Percentiles rank a stretch among this genome's conserved stretches.
phyloP scores from a whole-genome alignment of 2,888 invertebrate genomes.

The Chirona hameri region DNA sequence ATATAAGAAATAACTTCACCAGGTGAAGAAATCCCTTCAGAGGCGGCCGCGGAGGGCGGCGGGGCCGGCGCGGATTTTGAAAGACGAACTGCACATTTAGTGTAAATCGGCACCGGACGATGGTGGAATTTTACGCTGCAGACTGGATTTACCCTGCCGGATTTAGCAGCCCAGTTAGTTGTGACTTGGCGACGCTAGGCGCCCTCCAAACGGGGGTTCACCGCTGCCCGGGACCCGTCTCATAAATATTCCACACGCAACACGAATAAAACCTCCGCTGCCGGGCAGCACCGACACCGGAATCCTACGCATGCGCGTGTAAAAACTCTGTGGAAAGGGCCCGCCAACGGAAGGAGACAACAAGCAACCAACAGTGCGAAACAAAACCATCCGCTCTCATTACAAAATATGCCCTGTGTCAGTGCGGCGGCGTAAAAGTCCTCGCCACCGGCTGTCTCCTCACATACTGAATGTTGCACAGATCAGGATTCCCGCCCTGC shows the following conservation, averaged over 20 bases:
- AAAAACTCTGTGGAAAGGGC: background rate
- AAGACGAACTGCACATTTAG: constrained; percentile 27
- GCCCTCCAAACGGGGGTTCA: background rate
- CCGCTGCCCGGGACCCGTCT: background rate
- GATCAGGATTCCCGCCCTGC: too few species aligned
- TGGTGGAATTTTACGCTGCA: background rate
- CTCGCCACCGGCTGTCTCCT: background rate
- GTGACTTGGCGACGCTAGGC: background rate
- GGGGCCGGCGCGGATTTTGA: background rate
- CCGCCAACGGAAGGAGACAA: constrained; percentile 6
- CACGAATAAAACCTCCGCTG: background rate
- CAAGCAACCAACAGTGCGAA: constrained; percentile 4
- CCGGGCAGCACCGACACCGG: background rate
- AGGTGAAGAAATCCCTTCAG: too few species aligned
- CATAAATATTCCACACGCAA: background rate
- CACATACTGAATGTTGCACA: background rate
- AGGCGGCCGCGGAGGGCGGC: background rate
- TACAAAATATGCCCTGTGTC: background rate
- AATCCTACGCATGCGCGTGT: background rate
- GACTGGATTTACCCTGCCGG: background rate
- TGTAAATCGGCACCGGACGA: constrained; percentile 9
- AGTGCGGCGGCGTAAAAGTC: background rate
- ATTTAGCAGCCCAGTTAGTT: background rate
- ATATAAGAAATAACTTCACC: too few species aligned
- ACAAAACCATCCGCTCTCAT: background rate